Base-by-base conservation (phyloP, 2,797 vertebrate species). In the Australoheros facetus region DNA sequence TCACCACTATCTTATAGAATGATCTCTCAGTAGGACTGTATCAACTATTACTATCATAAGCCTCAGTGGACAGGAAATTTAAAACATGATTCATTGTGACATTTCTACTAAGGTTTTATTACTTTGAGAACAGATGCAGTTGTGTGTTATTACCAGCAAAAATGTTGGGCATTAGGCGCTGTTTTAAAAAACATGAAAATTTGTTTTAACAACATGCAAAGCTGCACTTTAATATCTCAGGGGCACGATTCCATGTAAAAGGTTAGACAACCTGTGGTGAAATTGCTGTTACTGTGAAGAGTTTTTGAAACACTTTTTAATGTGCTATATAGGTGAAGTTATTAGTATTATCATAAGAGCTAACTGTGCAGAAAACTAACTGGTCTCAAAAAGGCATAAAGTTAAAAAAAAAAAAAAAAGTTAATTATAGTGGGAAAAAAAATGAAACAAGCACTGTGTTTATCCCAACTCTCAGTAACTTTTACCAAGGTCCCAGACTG, bases 1-100 rank as follows among this genome's bases (percentile, higher is more conserved):
- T 30, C 64, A 30, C 64, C 45, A 51, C 5, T 60, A 87, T 90
- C 78, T 85, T 48, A 26, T 7, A 45, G 42, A 60, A 75, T 12
- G 64, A 85, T 82, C 75, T 89, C 30, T 57, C 75, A 60, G 71
- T 4, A 66, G 64, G 60, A 54, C 42, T 32, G 32, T 75, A 87
- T 88, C 83, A 84, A 56, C 23, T 71, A 45, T 80, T 76, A 71
- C 73, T 28, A 86, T 86, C 77, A 0, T 62, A 32, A 37, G 10
- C 45, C 58, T 55, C 56, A 57, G 56, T 71, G 30, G 77, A 75
- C 83, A 89, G 83, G 85, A 87, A 87, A 87, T 89, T 85, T 81
- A 85, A 87, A 84, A 89, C 76, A 79, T 75, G 77, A 84, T 78
- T 87, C 57, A 84, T 45, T 39, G 69, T 59, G 32, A 11, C 66